Base-by-base conservation (phyloP, 2,113 vertebrate species). In the Cinclus cinclus region DNA sequence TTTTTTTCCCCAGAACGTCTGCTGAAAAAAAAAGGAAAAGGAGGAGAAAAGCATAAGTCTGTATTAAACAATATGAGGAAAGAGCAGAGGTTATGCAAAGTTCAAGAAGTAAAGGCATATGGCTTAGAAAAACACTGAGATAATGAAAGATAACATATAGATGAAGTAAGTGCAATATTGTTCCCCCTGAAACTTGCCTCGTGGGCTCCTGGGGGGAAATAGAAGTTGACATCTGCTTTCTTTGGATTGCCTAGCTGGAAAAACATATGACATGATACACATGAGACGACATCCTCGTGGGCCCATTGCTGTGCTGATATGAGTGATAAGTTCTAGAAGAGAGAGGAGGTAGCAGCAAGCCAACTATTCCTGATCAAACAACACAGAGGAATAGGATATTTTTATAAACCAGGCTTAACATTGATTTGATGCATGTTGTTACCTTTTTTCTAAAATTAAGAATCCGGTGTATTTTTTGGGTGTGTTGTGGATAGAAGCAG, bases 71-170 rank as follows among this genome's bases (percentile, higher is more conserved):
- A 91, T 90, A 37, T 88, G 56, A 90, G 92, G 92, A 92, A 97
- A 91, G 81, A 91, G 52, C 80, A 89, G 76, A 78, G 85, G 89
- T 96, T 89, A 87, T 46, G 49, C 58, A 83, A 91, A 96, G 94
- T 94, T 97, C 70, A 95, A 89, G 55, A 77, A 95, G 84, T 82
- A 64, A 92, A 64, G 65, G 81, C 50, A 88, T 83, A 78, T 3
- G 10, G 33, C 62, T 97, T 89, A 85, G 83, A 79, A 95, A 96
- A 96, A 93, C 85, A 94, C 27, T 59, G 87, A 92, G 92, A 94
- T 94, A 96, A 91, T 68, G 78, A 68, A 91, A 94, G 91, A 92
- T 89, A 96, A 88, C 88, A 77, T 89, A 91, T 92, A 96, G 71
- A 84, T 96, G 93, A 90, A 94, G 75, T 95, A 96, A 96, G 76